Evolutionary conservation across 2,797 vertebrate species (phyloP).

Genomic region (Sparidentex hasta): DNA sequence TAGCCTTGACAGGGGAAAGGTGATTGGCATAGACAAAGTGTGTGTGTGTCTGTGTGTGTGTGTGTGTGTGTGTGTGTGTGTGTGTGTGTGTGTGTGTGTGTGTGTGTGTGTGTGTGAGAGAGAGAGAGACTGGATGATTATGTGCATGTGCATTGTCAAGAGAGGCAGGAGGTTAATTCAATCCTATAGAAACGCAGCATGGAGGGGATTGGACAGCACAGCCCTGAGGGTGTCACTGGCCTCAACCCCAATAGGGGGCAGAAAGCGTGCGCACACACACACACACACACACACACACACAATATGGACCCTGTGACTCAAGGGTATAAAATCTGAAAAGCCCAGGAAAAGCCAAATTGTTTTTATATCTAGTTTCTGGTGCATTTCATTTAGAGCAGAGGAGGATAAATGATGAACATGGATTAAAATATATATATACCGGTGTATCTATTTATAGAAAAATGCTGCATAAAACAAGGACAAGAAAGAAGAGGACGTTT

Average conservation of each 20-base stretch:
- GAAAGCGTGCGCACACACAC: constrained; percentile 27
- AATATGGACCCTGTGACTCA: constrained; percentile 75
- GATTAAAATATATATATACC: constrained; percentile 68
- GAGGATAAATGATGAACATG: constrained; percentile 76
- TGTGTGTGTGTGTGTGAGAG: constrained; percentile 39
- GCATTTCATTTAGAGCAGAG: constrained; percentile 75
- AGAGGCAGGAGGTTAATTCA: constrained; percentile 88
- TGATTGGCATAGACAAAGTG: constrained; percentile 74
- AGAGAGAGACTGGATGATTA: constrained; percentile 69
- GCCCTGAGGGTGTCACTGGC: constrained; percentile 84
- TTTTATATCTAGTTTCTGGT: constrained; percentile 79
- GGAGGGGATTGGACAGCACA: constrained; percentile 85
- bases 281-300: constrained; percentile 45
- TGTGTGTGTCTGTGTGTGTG: constrained; percentile 36
- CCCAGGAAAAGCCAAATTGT: constrained; percentile 78
- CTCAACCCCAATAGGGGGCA: constrained; percentile 82
- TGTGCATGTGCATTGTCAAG: constrained; percentile 81
- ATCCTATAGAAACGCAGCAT: constrained; percentile 88
- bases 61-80: too few species aligned
- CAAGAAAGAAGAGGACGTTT: constrained; percentile 70
- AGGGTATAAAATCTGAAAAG: constrained; percentile 77
- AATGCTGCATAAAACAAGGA: constrained; percentile 76
- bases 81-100: constrained; percentile 39
- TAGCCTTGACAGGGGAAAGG: constrained; percentile 69
- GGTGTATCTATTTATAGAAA: constrained; percentile 69